These are phyloP conservation scores for Chrysaora quinquecirrha DNA, from an alignment of 30 jellyfish, hydroid and myxozoan species.

Conservation along the genomic window DNA sequence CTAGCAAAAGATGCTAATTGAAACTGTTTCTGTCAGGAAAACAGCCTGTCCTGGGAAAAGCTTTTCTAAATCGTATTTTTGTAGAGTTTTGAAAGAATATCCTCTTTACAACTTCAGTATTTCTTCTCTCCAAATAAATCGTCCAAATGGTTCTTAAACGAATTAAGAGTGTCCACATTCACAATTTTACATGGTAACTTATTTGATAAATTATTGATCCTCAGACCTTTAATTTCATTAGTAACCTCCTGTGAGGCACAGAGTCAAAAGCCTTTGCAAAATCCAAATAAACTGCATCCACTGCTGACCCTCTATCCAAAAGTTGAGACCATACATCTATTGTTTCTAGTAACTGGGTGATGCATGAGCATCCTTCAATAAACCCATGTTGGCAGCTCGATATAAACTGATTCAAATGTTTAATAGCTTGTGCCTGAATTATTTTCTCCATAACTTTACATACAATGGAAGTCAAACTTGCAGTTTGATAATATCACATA, in stretches of 20 bases:
- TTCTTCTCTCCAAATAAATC: no score
- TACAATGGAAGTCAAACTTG: slow-evolving; percentile 35
- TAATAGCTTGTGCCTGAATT: slow-evolving; percentile 4
- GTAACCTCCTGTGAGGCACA: slow-evolving; percentile 47
- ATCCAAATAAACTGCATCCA: slow-evolving; percentile 36
- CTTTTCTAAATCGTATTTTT: no score
- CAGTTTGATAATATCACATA: slow-evolving; percentile 29
- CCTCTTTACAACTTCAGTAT: no score
- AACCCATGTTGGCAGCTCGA: not conserved
- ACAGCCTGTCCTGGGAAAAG: no score
- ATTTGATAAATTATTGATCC: no score
- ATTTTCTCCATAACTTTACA: slow-evolving; percentile 26
- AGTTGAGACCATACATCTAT: slow-evolving; percentile 46
- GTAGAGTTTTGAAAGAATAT: no score
- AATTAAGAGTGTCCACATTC: no score
- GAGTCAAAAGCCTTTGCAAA: slow-evolving; percentile 43
- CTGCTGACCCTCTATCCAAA: slow-evolving; percentile 32
- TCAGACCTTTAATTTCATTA: slow-evolving; percentile 30
- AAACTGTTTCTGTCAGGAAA: no score
- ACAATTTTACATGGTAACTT: no score
- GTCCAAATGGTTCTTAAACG: no score
- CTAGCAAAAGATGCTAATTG: no score
- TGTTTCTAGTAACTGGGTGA: slow-evolving; percentile 43
- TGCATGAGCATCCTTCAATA: not conserved
- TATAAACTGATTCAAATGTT: slow-evolving; percentile 19